Conservation (phyloP, 2,797 vertebrate species). For the Decapterus maruadsi region DNA sequence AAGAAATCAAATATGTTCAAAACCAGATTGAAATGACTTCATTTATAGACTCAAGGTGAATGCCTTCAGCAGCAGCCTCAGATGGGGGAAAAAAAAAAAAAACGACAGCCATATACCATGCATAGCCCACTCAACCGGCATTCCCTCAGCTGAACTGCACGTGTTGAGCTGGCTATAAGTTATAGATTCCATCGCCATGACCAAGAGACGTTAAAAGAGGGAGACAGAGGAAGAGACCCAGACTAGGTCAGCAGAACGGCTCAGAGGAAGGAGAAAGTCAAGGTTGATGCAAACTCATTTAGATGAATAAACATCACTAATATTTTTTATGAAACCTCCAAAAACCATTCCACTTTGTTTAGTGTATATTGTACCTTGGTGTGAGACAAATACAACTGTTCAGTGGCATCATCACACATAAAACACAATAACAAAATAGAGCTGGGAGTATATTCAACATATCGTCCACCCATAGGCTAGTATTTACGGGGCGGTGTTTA, state of each 20-base stretch:
- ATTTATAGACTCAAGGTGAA: conserved; percentile 34
- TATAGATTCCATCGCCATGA: conserved; percentile 78
- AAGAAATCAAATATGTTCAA: conserved; percentile 32
- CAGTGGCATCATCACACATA: no score
- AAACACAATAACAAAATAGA: no score
- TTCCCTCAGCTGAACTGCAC: conserved; percentile 76
- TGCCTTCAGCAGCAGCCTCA: conserved; percentile 21
- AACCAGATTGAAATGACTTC: conserved; percentile 25
- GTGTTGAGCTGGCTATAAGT: conserved; percentile 68
- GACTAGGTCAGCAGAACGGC: conserved; percentile 30
- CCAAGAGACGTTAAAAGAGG: conserved; percentile 58
- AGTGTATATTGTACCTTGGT: no score
- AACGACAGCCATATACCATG: conserved; percentile 32
- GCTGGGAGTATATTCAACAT: no score
- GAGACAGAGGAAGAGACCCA: conserved; percentile 33
- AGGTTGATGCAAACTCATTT: conserved; percentile 28
- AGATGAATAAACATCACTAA: no score
- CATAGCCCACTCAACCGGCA: conserved; percentile 40
- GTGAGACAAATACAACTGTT: no score
- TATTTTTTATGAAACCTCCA: no score
- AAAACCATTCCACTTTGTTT: no score
- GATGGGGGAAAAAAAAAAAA: not conserved
- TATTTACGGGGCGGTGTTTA: no score
- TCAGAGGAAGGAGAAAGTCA: conserved; percentile 27
- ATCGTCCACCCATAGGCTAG: no score